These are phyloP conservation scores for Clanis bilineata DNA, from an alignment of 2,888 invertebrate genomes.

Conservation along the genomic window DNA sequence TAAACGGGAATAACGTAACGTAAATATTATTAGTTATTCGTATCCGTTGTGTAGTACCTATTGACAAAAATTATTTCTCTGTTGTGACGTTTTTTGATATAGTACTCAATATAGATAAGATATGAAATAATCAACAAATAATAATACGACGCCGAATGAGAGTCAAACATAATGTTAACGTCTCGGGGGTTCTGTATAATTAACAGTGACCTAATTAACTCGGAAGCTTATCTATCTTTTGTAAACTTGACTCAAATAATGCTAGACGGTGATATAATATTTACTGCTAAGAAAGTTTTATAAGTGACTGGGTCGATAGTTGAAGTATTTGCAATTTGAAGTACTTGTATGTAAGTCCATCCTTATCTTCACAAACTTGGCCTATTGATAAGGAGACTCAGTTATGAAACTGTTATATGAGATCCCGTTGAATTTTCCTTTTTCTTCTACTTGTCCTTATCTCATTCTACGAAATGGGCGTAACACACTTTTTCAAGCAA, in stretches of 20 bases:
- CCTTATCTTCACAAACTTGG: conserved; percentile 58
- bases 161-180: not conserved
- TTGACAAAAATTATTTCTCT: too few relatives aligned
- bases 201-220: not conserved
- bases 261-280: not conserved
- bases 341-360: conserved; percentile 41
- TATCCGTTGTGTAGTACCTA: too few relatives aligned
- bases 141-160: not conserved
- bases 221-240: conserved; percentile 3
- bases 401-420: conserved; percentile 29
- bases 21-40: too few relatives aligned
- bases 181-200: conserved; percentile 4
- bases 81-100: too few relatives aligned
- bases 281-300: not conserved
- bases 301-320: conserved; percentile 24
- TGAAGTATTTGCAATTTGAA: conserved; percentile 50
- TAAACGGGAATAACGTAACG: too few relatives aligned
- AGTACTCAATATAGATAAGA: too few relatives aligned
- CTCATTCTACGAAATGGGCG: too few relatives aligned
- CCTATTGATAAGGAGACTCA: conserved; percentile 51
- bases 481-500: too few relatives aligned
- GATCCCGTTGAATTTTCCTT: conserved; percentile 1
- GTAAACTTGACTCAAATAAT: conserved; percentile 9
- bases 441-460: too few relatives aligned
- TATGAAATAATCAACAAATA: not conserved